phyloP scores from a whole-genome alignment of 2,888 invertebrate species.

The Limnephilus auricula region DNA sequence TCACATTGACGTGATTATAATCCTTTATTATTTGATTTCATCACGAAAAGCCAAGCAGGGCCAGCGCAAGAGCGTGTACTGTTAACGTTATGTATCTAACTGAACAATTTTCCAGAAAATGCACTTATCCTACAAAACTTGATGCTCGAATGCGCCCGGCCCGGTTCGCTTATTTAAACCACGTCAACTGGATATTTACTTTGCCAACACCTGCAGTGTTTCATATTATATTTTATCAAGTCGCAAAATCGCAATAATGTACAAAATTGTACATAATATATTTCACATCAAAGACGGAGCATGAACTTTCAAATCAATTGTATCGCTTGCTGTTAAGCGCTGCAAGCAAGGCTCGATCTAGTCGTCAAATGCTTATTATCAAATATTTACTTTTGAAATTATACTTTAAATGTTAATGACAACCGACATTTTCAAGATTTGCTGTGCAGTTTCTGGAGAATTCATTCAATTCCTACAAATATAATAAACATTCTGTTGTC shows the following conservation, averaged over 20 bases:
- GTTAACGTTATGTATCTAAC: constrained; percentile 13
- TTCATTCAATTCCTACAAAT: constrained; percentile 34
- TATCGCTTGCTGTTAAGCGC: constrained; percentile 19
- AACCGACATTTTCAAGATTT: constrained; percentile 14
- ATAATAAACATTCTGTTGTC: background rate
- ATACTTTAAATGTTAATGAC: background rate
- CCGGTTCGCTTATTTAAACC: constrained; percentile 24
- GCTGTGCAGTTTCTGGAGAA: constrained; percentile 60
- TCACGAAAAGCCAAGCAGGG: constrained; percentile 51
- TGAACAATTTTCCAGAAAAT: constrained; percentile 61
- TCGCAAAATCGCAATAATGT: constrained; percentile 44
- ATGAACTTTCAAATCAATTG: background rate
- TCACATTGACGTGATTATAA: constrained; percentile 48
- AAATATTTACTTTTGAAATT: background rate
- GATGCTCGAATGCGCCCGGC: constrained; percentile 53
- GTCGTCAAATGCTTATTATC: background rate
- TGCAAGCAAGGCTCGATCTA: constrained; percentile 16
- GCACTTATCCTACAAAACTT: constrained; percentile 49
- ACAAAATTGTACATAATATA: constrained; percentile 10
- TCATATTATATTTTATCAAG: constrained; percentile 31
- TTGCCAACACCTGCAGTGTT: constrained; percentile 65
- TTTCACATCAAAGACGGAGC: background rate
- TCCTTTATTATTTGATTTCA: constrained; percentile 7
- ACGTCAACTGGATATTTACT: constrained; percentile 52
- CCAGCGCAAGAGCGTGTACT: constrained; percentile 62